Evolutionary conservation across 2,888 invertebrate genomes (phyloP), one percentile per base, ranked within the genome.

Genomic region (Eristalinus aeneus): DNA sequence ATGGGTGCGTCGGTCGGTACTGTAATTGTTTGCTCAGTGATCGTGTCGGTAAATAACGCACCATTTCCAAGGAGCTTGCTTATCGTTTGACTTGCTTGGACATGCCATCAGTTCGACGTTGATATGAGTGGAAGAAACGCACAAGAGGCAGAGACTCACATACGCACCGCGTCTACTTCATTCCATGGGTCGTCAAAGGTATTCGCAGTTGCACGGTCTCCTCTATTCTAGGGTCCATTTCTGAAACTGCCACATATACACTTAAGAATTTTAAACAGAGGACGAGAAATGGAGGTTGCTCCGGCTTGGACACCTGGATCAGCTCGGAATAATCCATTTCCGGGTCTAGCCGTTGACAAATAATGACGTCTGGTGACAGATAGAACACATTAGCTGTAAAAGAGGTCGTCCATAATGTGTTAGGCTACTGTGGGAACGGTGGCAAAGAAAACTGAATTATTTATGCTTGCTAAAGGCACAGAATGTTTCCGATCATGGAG

Each of bases 1-100:
- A 79, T 75, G 71, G 79, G 74, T 79, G 84, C 84, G 84, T 76
- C 84, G 80, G 84, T 76, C 84, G 80, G 71, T 46, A 68, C 67
- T 39, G 68, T 74, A 71, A 71, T 80, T 85, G 32, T 85, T 85
- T 75, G 63, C 76, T 63, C 74, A 75, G 34, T 46, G 72, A 34
- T 72, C 75, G 71, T 76, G 60, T 58, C 27, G 46, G 78, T 74
- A 84, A 79, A 80, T 76, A 64, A 46, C 61, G 71, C 71, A 75
- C 54, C 72, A 16, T 54, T 80, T 46, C 46, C 54, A 73, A 74
- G 46, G 32, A 36, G 31, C 67, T 16, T 36, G 63, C 39, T 34
- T 20, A 67, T 61, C 61, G 76, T 61, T 69, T 76, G 76, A 76
- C 69, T 77, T 64, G 67, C 67, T 67, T 61, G 61, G 61, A 76